Conservation (phyloP, 2,888 invertebrate genomes). For the Heterodera filipjevi region DNA sequence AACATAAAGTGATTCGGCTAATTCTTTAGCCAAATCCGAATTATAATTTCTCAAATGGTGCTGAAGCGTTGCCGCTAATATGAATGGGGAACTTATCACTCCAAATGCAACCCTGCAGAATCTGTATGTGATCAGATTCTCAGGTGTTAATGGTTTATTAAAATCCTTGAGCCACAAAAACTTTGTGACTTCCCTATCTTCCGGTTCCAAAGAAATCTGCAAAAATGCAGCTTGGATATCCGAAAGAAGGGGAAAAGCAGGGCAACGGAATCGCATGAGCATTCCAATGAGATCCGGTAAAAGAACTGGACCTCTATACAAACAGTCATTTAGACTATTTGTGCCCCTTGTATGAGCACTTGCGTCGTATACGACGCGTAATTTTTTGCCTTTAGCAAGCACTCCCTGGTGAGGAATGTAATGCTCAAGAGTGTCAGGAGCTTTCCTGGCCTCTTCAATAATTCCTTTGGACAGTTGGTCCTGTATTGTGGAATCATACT, state of each 20-base stretch:
- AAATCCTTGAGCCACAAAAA: slow-evolving; percentile 34
- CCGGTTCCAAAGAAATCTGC: slow-evolving; percentile 27
- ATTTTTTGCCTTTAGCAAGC: slow-evolving; percentile 44
- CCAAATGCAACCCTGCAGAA: slow-evolving; percentile 38
- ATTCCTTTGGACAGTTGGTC: background rate
- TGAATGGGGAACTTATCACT: slow-evolving; percentile 30
- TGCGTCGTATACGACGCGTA: slow-evolving; percentile 52
- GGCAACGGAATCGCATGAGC: slow-evolving; percentile 33
- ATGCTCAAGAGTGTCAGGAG: slow-evolving; percentile 13
- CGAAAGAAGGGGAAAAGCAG: background rate
- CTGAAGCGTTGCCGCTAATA: slow-evolving; percentile 28
- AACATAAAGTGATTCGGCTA: slow-evolving; percentile 35
- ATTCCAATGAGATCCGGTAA: slow-evolving; percentile 32
- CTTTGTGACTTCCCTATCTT: slow-evolving; percentile 29
- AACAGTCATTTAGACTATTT: slow-evolving; percentile 30
- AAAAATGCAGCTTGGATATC: slow-evolving; percentile 41
- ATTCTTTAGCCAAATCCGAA: slow-evolving; percentile 13
- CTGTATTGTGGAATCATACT: background rate
- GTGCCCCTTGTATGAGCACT: slow-evolving; percentile 24
- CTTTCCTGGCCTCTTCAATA: background rate
- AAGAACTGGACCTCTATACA: slow-evolving; percentile 32
- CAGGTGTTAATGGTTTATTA: slow-evolving; percentile 14
- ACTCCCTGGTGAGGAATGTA: slow-evolving; percentile 40
- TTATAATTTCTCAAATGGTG: slow-evolving; percentile 26
- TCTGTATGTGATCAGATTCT: slow-evolving; percentile 31